Conservation (phyloP, 2,888 invertebrate genomes). For the Bombylius discolor region DNA sequence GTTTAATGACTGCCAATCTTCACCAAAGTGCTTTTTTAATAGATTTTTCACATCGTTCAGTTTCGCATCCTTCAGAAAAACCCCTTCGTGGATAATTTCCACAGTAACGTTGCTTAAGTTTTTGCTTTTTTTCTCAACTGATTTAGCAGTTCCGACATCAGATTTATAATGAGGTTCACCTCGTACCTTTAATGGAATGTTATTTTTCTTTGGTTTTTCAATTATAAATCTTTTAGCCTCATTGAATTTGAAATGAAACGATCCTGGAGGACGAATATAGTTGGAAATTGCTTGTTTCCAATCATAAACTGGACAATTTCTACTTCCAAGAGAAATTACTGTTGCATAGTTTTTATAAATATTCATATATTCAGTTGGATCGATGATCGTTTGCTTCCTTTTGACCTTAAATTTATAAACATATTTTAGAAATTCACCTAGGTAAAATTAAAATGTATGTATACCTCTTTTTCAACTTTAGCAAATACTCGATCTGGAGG, state of each 20-base stretch:
- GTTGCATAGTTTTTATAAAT: constrained; percentile 6
- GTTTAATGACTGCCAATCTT: too few relatives aligned
- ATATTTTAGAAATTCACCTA: too few relatives aligned
- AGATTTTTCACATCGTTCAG: too few relatives aligned
- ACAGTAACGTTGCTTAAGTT: too few relatives aligned
- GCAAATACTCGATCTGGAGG: constrained; percentile 22
- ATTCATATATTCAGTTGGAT: constrained; percentile 17
- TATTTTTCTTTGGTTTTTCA: neutral
- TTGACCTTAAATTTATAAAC: constrained; percentile 7
- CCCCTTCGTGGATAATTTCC: too few relatives aligned
- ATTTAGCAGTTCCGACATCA: too few relatives aligned
- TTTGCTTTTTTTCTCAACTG: too few relatives aligned
- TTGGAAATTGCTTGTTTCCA: neutral
- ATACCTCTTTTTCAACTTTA: constrained; percentile 15
- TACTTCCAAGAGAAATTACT: neutral
- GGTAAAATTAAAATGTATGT: too few relatives aligned
- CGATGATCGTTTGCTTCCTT: constrained; percentile 14
- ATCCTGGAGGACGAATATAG: neutral
- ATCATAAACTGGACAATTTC: constrained; percentile 1
- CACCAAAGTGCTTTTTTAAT: too few relatives aligned
- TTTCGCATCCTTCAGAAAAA: too few relatives aligned
- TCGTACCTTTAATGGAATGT: too few relatives aligned
- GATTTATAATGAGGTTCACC: too few relatives aligned
- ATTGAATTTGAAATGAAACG: constrained; percentile 5
- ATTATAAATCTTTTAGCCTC: neutral